Conservation (phyloP, 1,140 invertebrate species). For the Mylabris phalerata region DNA sequence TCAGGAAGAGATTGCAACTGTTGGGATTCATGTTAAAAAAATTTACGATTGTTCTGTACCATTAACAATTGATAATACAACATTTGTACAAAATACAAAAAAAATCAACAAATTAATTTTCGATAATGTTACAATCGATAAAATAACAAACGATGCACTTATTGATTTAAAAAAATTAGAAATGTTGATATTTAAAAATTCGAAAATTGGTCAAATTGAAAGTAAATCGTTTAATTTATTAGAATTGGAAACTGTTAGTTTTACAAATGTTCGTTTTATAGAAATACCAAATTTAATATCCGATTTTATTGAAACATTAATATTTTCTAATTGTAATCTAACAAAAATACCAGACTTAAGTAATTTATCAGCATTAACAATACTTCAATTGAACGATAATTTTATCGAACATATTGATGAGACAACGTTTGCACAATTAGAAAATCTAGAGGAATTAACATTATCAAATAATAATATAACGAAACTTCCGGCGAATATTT, state of each 20-base stretch:
- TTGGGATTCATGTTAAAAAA: too few relatives aligned
- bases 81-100: neutral
- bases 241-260: slow-evolving; percentile 20
- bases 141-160: slow-evolving; percentile 26
- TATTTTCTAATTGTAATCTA: slow-evolving; percentile 32
- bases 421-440: slow-evolving; percentile 27
- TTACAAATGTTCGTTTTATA: slow-evolving; percentile 23
- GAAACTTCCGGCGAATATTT: slow-evolving; percentile 25
- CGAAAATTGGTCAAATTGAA: slow-evolving; percentile 25
- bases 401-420: slow-evolving; percentile 28
- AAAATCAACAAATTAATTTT: neutral
- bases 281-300: slow-evolving; percentile 28
- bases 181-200: slow-evolving; percentile 19
- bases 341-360: slow-evolving; percentile 27
- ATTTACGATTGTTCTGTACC: too few relatives aligned
- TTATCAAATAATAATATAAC: slow-evolving; percentile 36
- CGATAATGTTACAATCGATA: neutral
- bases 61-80: too few relatives aligned
- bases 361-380: slow-evolving; percentile 23
- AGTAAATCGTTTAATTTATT: slow-evolving; percentile 21
- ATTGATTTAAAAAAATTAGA: slow-evolving; percentile 12
- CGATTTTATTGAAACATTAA: slow-evolving; percentile 28
- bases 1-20: too few relatives aligned
- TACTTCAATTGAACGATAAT: slow-evolving; percentile 34
- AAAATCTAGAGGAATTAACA: slow-evolving; percentile 29